These are phyloP conservation scores for Chaetodon trifascialis DNA, from an alignment of 2,113 vertebrate species.

Conservation along the genomic window DNA sequence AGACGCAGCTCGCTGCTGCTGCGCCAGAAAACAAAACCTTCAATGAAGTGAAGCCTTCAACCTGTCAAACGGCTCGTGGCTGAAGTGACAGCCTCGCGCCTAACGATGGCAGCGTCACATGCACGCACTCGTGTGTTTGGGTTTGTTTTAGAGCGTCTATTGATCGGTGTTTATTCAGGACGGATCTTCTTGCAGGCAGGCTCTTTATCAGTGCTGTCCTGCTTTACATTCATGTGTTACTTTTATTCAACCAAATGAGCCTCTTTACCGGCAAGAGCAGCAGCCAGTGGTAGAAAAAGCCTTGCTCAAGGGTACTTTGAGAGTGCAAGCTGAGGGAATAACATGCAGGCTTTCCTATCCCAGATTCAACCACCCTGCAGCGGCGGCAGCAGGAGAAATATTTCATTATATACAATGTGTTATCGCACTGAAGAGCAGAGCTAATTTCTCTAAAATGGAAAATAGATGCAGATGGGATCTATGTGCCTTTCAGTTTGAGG, in stretches of 20 bases:
- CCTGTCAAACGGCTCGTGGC: conserved; percentile 27
- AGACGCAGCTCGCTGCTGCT: conserved; percentile 21
- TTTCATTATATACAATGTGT: neutral
- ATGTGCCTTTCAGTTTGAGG: neutral
- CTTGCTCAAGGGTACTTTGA: neutral
- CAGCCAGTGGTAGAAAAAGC: neutral
- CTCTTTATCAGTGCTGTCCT: neutral
- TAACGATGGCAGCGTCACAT: neutral
- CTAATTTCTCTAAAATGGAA: conserved; percentile 15
- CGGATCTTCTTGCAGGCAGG: neutral
- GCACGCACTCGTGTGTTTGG: neutral
- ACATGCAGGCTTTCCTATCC: neutral
- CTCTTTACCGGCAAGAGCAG: neutral
- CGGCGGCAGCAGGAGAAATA: neutral
- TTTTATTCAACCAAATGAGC: neutral
- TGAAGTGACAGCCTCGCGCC: conserved; percentile 1
- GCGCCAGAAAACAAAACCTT: conserved; percentile 30
- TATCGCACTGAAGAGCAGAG: neutral
- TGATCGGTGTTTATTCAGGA: neutral
- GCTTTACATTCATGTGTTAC: neutral
- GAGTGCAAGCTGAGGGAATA: neutral
- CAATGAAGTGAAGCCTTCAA: conserved; percentile 32
- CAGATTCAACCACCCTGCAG: neutral
- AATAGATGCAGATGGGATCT: neutral
- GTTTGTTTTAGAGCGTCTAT: neutral